A percentile compares a stretch with the other conserved stretches of the same genome.
Evolutionary conservation across 1,140 invertebrate species (phyloP).

Genomic region (Drosophila seguyi): DNA sequence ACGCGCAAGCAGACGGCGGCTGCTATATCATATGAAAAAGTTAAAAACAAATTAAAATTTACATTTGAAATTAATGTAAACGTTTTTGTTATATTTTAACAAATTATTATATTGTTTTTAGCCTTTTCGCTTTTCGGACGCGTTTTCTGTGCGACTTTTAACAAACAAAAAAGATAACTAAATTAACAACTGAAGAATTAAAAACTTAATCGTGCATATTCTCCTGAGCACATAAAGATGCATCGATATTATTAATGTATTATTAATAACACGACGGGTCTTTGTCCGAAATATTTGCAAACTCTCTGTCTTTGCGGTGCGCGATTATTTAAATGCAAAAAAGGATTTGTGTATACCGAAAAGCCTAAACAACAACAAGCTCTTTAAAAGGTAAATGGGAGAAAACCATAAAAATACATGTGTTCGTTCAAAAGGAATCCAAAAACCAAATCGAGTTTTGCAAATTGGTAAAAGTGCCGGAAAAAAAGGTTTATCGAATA

Average conservation of each 20-base stretch:
- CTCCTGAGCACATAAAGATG: background rate
- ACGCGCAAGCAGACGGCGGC: too few species aligned
- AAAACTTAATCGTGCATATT: background rate
- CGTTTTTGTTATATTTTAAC: background rate
- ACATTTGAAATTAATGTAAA: background rate
- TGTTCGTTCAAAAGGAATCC: background rate
- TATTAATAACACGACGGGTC: slow-evolving; percentile 1
- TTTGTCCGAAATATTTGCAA: slow-evolving; percentile 2
- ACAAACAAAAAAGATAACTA: background rate
- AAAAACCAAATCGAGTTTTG: slow-evolving; percentile 15
- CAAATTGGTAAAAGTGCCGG: slow-evolving; percentile 18
- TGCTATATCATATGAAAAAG: background rate
- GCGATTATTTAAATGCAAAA: slow-evolving; percentile 31
- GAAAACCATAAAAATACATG: slow-evolving; percentile 2
- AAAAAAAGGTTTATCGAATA: slow-evolving; percentile 4
- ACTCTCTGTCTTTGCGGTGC: slow-evolving; percentile 2
- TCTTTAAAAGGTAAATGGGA: slow-evolving; percentile 32
- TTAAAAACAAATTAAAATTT: background rate
- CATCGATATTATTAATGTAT: too few species aligned
- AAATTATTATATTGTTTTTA: background rate
- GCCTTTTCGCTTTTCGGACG: background rate
- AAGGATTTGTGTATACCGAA: slow-evolving; percentile 47
- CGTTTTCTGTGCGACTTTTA: background rate
- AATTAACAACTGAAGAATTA: background rate
- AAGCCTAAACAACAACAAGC: slow-evolving; percentile 35